Base-by-base conservation (phyloP, 2,797 vertebrate species). In the Luscinia luscinia region DNA sequence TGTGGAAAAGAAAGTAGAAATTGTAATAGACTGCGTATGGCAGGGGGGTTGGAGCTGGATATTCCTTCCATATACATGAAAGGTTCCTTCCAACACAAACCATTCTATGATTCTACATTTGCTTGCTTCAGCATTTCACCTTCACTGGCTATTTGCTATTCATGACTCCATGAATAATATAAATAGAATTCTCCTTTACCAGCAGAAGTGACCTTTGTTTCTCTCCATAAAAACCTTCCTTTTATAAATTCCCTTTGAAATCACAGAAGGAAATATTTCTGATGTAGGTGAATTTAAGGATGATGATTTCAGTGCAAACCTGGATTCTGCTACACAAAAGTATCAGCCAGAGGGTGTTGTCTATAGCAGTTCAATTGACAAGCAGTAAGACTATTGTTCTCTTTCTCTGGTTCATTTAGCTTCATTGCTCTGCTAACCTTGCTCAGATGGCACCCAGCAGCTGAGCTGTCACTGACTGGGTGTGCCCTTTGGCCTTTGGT, bases 341-440 rank as follows among this genome's bases (percentile, higher is more conserved):
- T 75, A 67, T 69, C 59, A 48, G 6, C 3, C 38, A 48, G 51
- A 91, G 80, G 76, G 73, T 75, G 89, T 92, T 81, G 77, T 54
- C 72, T 64, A 2, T 32, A 83, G 84, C 49, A 86, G 59, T 63
- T 93, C 21, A 84, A 52, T 59, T 88, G 88, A 76, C 73, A 75
- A 79, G 87, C 69, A 69, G 43, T 90, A 82, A 81, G 79, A 36
- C 51, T 83, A n/a, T 81, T 95, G 87, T 95, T 93, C 51, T 72
- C 13, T 72, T 52, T 55, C 26, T 45, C 6, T 30, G 69, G 83
- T 59, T 94, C 41, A 43, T 81, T 86, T 75, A 86, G 43, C 36
- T 62, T 36, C 27, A 41, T 32, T 93, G 64, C 79, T 70, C 3
- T 58, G 51, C 68, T 86, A 76, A 69, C 55, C n/a, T 68, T 61